Evolutionary conservation across 1,140 invertebrate genomes (phyloP).

Genomic region (Bombus haemorrhoidalis): DNA sequence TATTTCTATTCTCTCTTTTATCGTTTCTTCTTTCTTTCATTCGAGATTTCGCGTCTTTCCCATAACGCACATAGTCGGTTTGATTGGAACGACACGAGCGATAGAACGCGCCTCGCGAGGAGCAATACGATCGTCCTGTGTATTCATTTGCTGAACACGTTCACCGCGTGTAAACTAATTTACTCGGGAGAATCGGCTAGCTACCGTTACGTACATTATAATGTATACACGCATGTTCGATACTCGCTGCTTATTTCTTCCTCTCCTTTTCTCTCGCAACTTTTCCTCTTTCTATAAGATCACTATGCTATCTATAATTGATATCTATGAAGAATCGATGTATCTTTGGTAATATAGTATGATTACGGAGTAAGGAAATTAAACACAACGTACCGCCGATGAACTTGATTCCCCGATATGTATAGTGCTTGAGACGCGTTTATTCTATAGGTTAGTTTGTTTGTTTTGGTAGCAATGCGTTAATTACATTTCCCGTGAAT

Average conservation of each 20-base stretch:
- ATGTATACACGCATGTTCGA: background rate
- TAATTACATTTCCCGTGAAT: background rate
- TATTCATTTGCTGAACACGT: conserved; percentile 33
- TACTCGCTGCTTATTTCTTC: background rate
- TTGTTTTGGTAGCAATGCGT: background rate
- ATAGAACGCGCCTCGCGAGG: no score
- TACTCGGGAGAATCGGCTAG: background rate
- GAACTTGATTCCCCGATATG: background rate
- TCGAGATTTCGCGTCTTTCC: background rate
- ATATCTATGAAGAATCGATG: conserved; percentile 2
- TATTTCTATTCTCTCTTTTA: background rate
- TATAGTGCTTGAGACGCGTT: background rate
- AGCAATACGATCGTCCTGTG: background rate
- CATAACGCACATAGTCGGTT: background rate
- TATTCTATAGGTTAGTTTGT: background rate
- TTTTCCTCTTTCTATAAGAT: background rate
- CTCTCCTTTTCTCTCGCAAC: no score
- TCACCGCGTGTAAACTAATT: conserved; percentile 25
- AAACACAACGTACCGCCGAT: background rate
- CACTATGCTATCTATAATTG: conserved; percentile 13
- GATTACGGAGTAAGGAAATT: conserved; percentile 11
- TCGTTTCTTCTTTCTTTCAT: background rate
- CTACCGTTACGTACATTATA: background rate
- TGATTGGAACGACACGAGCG: background rate
- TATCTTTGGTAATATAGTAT: background rate